phyloP scores from a whole-genome alignment of 2,797 vertebrate genomes.

The Craterocephalus amniculus region DNA sequence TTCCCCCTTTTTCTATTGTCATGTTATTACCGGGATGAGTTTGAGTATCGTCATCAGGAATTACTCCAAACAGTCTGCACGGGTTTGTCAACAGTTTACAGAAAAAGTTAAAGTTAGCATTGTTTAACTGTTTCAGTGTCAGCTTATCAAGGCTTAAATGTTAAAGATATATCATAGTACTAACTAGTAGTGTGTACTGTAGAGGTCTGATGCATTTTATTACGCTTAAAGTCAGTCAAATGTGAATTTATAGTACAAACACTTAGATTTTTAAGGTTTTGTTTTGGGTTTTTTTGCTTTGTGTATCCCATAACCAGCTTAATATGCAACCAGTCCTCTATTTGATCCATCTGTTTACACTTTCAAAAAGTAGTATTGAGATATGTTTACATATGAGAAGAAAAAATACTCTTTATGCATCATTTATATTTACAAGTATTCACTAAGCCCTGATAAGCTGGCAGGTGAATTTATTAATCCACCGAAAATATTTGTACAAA shows the following conservation, averaged over 20 bases:
- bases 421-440: slow-evolving; percentile 64
- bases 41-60: slow-evolving; percentile 33
- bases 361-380: slow-evolving; percentile 55
- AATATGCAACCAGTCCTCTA: slow-evolving; percentile 76
- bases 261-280: slow-evolving; percentile 41
- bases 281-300: slow-evolving; percentile 36
- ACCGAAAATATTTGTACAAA: slow-evolving; percentile 77
- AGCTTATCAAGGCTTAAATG: slow-evolving; percentile 75
- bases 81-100: slow-evolving; percentile 74
- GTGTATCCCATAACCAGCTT: slow-evolving; percentile 70
- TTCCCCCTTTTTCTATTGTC: background rate
- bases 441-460: slow-evolving; percentile 75
- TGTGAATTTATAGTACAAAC: slow-evolving; percentile 58
- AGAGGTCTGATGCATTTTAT: slow-evolving; percentile 64
- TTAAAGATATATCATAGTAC: slow-evolving; percentile 52
- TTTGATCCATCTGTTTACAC: slow-evolving; percentile 57
- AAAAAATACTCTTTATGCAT: slow-evolving; percentile 55
- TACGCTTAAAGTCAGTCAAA: slow-evolving; percentile 54
- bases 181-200: slow-evolving; percentile 60
- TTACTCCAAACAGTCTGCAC: slow-evolving; percentile 56
- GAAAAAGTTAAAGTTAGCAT: slow-evolving; percentile 36
- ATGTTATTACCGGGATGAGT: slow-evolving; percentile 47
- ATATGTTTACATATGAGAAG: slow-evolving; percentile 63
- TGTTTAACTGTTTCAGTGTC: slow-evolving; percentile 59
- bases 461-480: slow-evolving; percentile 67